Evolutionary conservation across 2,888 invertebrate genomes (phyloP).

Genomic region (Amiota communis): DNA sequence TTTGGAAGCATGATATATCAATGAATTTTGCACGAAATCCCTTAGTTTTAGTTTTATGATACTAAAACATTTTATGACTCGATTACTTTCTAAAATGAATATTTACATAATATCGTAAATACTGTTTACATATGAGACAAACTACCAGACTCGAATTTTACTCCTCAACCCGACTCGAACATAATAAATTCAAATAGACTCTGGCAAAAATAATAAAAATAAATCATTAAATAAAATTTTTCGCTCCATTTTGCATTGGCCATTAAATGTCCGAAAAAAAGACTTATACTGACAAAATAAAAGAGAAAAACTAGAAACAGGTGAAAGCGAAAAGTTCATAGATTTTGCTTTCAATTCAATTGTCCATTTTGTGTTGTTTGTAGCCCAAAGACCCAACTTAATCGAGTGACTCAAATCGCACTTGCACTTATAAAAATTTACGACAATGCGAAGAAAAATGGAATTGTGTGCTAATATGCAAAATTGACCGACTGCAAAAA

Average conservation of each 20-base stretch:
- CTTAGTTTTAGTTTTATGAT: too few species aligned
- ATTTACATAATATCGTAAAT: constrained; percentile 15
- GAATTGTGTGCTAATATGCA: constrained; percentile 67
- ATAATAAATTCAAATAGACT: constrained; percentile 27
- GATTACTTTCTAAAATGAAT: not conserved
- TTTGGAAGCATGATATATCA: too few species aligned
- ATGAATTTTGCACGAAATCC: too few species aligned
- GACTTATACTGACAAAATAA: constrained; percentile 13
- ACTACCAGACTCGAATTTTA: not conserved
- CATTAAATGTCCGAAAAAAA: constrained; percentile 38
- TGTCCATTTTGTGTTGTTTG: not conserved
- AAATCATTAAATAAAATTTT: constrained; percentile 65
- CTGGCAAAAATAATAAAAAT: constrained; percentile 49
- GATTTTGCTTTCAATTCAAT: constrained; percentile 20
- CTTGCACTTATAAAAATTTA: constrained; percentile 62
- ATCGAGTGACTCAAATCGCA: constrained; percentile 47
- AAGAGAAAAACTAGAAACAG: constrained; percentile 43
- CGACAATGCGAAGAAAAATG: constrained; percentile 54
- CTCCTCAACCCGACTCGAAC: not conserved
- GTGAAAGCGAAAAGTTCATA: constrained; percentile 59
- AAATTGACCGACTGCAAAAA: constrained; percentile 33
- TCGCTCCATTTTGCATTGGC: constrained; percentile 58
- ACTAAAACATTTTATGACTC: not conserved
- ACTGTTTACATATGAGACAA: not conserved
- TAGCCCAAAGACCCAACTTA: not conserved